Base-by-base conservation (phyloP, 2,888 invertebrate species). In the Prenolepis imparis region DNA sequence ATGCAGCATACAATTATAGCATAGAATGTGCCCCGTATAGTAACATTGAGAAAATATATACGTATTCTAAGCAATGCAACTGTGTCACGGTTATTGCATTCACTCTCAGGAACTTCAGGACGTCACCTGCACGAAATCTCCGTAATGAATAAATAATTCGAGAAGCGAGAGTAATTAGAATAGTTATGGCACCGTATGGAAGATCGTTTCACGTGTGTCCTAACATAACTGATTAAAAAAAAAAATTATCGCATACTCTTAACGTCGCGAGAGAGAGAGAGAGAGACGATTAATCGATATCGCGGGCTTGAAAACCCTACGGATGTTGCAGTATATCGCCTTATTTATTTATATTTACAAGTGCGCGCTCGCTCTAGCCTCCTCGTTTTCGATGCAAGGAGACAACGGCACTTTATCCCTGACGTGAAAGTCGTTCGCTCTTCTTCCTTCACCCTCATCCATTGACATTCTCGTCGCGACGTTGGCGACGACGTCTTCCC, bases 381-480 rank as follows among this genome's bases (percentile, higher is more conserved):
- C 39, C 72, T 78, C 77, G 48, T 75, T 78, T 64, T 39, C 78
- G 18, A 48, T 52, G 44, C 59, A 44, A 74, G 44, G 52, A 63
- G 63, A 81, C 81, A 78, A 75, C 63, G 63, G 77, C 77, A 81
- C 81, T 81, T 83, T 82, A 32, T 83, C 52, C 67, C 9, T 44
- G 72, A 63, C 72, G 55, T 55, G 83, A 63, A 72, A 83, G 61
- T 64, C 55, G 78, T 59, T 72, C 72, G 59, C 70, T 61, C 44
- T 52, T 21, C 57, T 24, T 21, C 41, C 9, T 39, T 12, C 75
- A 24, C 4, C 68, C 52, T 48, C 24, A 66, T 57, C 83, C 66
- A 88, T 88, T 88, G 87, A 86, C 85, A 88, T 87, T 89, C 88
- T 44, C 83, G 85, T 88, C 88, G 83, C 83, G 83, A 67, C 67